A percentile compares a stretch with the other conserved stretches of the same genome.
phyloP scores from a whole-genome alignment of 2,113 vertebrate species.

The Aphelocoma coerulescens region DNA sequence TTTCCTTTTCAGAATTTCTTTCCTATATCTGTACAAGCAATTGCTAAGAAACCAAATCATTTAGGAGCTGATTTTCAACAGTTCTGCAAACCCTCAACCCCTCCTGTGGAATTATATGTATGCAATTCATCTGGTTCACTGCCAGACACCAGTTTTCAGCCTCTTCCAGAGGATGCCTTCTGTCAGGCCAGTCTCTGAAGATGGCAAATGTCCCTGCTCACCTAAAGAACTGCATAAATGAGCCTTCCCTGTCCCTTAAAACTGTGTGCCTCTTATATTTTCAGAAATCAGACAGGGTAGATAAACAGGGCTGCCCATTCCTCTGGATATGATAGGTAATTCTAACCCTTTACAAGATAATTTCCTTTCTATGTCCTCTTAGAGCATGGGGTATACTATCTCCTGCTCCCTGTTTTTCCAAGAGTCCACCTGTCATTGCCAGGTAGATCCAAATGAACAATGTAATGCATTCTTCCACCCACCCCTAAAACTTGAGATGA shows the following conservation, averaged over 20 bases:
- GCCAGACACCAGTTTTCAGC: neutral
- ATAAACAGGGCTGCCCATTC: neutral
- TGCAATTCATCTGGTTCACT: neutral
- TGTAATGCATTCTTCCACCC: neutral
- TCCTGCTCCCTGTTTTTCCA: neutral
- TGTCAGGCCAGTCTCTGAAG: neutral
- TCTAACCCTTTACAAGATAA: neutral
- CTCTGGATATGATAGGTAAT: neutral
- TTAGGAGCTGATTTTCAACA: neutral
- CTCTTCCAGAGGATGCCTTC: neutral
- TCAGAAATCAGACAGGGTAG: neutral
- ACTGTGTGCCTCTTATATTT: neutral
- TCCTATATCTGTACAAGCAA: neutral
- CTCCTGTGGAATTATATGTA: neutral
- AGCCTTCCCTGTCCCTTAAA: neutral
- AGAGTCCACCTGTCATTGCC: neutral
- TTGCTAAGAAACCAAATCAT: neutral
- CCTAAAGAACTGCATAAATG: neutral
- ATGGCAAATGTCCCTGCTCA: neutral
- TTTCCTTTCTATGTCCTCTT: neutral
- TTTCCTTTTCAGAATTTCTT: neutral
- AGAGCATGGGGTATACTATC: neutral
- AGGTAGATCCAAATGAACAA: neutral
- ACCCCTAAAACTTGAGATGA: neutral
- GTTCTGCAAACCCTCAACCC: neutral